These are phyloP conservation scores for Periophthalmus magnuspinnatus DNA, from an alignment of 2,797 vertebrate genomes.

Conservation along the genomic window DNA sequence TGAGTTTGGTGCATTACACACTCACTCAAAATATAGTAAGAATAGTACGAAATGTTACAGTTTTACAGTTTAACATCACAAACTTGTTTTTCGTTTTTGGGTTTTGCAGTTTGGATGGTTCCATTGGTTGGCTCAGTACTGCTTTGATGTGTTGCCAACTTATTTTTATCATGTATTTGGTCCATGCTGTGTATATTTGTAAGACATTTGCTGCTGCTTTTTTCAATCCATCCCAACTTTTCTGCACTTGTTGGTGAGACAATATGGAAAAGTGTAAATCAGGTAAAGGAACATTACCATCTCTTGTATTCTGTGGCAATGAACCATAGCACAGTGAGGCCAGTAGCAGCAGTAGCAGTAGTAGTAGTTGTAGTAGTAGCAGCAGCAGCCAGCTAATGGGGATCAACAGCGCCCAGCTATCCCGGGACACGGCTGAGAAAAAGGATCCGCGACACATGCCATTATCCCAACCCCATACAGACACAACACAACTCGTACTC, in stretches of 20 bases:
- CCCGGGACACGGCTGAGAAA: constrained; percentile 66
- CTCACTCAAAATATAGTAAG: too few relatives aligned
- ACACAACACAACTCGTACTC: constrained; percentile 59
- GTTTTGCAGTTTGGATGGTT: too few relatives aligned
- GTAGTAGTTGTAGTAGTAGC: constrained; percentile 49
- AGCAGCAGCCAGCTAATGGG: constrained; percentile 77
- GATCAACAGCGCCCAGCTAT: constrained; percentile 69
- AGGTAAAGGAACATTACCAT: constrained; percentile 58
- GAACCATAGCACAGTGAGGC: constrained; percentile 65
- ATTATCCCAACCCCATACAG: constrained; percentile 79
- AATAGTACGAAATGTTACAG: too few relatives aligned
- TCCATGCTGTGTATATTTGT: background rate
- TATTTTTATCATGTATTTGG: background rate
- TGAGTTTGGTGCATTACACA: too few relatives aligned
- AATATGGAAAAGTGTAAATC: constrained; percentile 46
- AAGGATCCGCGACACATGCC: constrained; percentile 79
- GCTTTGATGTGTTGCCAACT: background rate
- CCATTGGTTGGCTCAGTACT: background rate
- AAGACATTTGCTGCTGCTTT: background rate
- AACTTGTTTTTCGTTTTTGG: too few relatives aligned
- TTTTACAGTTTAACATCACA: too few relatives aligned
- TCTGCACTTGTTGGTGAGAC: background rate
- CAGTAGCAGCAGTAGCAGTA: constrained; percentile 58
- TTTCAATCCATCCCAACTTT: background rate
- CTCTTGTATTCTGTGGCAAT: constrained; percentile 70